Evolutionary conservation across 2,797 vertebrate genomes (phyloP).

Genomic region (Perodicticus potto): DNA sequence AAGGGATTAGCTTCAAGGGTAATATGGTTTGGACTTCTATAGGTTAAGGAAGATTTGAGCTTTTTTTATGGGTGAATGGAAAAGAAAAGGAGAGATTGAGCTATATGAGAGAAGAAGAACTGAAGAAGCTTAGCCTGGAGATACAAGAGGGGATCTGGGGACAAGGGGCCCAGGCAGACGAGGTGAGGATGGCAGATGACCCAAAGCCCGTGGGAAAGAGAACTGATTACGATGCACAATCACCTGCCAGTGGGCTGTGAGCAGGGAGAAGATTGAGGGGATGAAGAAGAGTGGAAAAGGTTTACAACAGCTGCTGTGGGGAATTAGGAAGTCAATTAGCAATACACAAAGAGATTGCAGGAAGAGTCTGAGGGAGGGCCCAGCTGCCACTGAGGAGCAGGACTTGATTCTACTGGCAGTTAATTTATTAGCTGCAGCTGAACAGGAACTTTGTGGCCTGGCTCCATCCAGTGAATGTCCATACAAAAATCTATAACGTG

Average conservation of each 20-base stretch:
- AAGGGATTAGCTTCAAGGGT: background rate
- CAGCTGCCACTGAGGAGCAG: slow-evolving; percentile 41
- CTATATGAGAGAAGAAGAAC: background rate
- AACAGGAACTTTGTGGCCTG: slow-evolving; percentile 13
- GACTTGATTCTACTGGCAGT: slow-evolving; percentile 48
- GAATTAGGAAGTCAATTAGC: slow-evolving; percentile 76
- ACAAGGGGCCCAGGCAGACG: background rate
- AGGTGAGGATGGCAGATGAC: background rate
- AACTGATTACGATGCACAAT: background rate
- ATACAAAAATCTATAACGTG: slow-evolving; percentile 39
- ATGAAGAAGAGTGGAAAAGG: background rate
- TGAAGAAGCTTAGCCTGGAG: background rate
- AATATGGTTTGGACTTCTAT: background rate
- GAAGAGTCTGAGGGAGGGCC: slow-evolving; percentile 9
- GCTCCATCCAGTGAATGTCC: background rate
- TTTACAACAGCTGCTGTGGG: slow-evolving; percentile 61
- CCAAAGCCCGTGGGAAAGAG: background rate
- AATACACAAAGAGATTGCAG: slow-evolving; percentile 49
- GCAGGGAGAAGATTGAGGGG: slow-evolving; percentile 58
- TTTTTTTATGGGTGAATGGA: background rate
- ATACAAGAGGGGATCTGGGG: background rate
- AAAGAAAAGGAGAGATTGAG: background rate
- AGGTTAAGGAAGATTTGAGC: background rate
- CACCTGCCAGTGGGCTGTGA: background rate
- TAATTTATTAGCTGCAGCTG: slow-evolving; percentile 53